Conservation (phyloP, 92 coral and sea anemone species). For the Pocillopora grandis region DNA sequence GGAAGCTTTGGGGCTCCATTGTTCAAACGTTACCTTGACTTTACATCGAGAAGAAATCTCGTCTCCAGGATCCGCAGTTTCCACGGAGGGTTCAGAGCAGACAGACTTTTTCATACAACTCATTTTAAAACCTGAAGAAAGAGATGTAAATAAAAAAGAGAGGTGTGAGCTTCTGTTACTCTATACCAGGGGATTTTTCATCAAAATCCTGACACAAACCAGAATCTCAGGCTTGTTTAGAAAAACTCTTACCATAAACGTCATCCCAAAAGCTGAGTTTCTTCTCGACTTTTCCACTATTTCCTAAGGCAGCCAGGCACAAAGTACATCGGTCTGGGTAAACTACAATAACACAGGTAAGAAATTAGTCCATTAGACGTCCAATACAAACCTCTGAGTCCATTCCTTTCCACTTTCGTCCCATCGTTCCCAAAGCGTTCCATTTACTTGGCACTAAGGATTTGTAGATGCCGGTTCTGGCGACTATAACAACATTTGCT, state of each 20-base stretch:
- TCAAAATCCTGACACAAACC: neutral
- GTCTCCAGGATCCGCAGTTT: conserved; percentile 70
- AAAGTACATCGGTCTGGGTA: conserved; percentile 89
- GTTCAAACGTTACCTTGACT: conserved; percentile 63
- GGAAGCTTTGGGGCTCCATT: no score
- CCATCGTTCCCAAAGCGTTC: no score
- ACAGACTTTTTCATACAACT: conserved; percentile 85
- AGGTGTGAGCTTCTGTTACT: neutral
- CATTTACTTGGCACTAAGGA: no score
- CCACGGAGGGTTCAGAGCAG: conserved; percentile 82
- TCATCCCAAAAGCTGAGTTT: conserved; percentile 89
- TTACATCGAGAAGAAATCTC: conserved; percentile 65
- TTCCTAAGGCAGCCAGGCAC: conserved; percentile 82
- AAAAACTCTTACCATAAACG: conserved; percentile 75
- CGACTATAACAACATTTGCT: no score
- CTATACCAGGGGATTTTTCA: no score
- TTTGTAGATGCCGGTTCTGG: no score
- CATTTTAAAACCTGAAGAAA: conserved; percentile 84
- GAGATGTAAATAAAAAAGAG: no score
- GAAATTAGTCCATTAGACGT: neutral
- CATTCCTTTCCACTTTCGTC: no score
- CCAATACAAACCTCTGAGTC: no score
- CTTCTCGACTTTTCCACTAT: conserved; percentile 44
- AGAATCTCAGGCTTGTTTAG: neutral
- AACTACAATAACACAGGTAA: conserved; percentile 50